Evolutionary conservation across 2,888 invertebrate genomes (phyloP), one percentile per base, ranked within the genome.

Genomic region (Alentia gelatinosa): DNA sequence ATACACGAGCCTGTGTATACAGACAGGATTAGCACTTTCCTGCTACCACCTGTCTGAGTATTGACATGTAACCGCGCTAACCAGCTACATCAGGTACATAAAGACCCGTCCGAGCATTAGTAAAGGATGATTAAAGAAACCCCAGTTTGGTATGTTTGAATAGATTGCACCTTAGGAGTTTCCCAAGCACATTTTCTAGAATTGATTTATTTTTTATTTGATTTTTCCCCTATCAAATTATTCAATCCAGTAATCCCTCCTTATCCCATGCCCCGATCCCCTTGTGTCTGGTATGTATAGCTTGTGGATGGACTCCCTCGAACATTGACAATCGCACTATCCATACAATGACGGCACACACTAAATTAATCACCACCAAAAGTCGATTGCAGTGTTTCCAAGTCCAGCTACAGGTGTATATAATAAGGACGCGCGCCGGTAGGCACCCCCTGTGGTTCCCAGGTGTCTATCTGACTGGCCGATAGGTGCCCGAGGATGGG

Each of bases 271-370:
- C n/a, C n/a, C n/a, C n/a, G n/a, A n/a, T n/a, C n/a, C n/a, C n/a
- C n/a, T n/a, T n/a, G n/a, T n/a, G n/a, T n/a, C n/a, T n/a, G n/a
- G 23, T 5, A 68, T 30, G 26, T 68, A 19, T 30, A 42, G 42
- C 86, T 47, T 86, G 86, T 86, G 50, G 47, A 30, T 47, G 86
- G 86, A 86, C n/a, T 35, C 35, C 19, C 86, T 47, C 7, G 35
- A 42, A 86, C 47, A 86, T 86, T 86, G 86, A 40, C 42, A 47
- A 86, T 86, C 47, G 86, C 86, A 50, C 86, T 86, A 42, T 86
- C 86, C 86, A 86, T 47, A 86, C 86, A 86, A 86, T 86, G 86
- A 86, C 86, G 86, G 86, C 86, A 42, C n/a, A 86, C 9, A 9
- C 15, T 15, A 79, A 39, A 7, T 79, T 3, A 35, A 79, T 15